phyloP scores from a whole-genome alignment of 2,113 vertebrate genomes.

The Lepus timidus region DNA sequence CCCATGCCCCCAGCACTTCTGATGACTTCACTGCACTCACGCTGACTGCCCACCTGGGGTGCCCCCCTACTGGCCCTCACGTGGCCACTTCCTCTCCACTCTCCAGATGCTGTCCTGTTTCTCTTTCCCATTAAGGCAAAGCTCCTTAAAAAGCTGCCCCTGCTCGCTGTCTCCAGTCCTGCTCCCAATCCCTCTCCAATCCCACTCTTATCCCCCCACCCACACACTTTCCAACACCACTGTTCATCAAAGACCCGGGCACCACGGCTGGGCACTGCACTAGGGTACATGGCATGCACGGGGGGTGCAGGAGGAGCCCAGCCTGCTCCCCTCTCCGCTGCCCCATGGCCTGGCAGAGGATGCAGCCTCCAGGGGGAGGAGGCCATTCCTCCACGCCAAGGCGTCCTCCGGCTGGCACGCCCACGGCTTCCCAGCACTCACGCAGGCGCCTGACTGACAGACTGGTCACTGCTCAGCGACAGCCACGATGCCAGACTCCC shows the following conservation, averaged over 20 bases:
- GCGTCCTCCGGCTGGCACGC: background rate
- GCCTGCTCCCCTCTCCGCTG: background rate
- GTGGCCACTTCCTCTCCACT: background rate
- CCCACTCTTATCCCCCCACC: background rate
- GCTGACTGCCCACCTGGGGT: background rate
- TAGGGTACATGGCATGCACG: fast-evolving
- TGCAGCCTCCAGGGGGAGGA: background rate
- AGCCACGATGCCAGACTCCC: background rate
- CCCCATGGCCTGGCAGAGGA: background rate
- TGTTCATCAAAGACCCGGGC: background rate
- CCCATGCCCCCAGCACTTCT: background rate
- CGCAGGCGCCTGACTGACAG: background rate
- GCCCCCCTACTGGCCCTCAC: background rate
- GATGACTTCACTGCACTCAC: background rate
- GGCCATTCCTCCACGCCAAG: background rate
- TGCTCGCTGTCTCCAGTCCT: background rate
- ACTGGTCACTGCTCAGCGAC: no score
- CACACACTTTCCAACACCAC: background rate
- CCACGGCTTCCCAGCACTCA: background rate
- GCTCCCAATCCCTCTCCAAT: background rate
- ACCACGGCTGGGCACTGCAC: background rate
- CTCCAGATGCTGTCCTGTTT: background rate
- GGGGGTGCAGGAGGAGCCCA: background rate
- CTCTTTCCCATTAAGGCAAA: background rate
- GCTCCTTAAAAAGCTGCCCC: background rate